A percentile compares a stretch with the other conserved stretches of the same genome.
Evolutionary conservation across 2,888 invertebrate species (phyloP).

Genomic region (Cantharis rustica): DNA sequence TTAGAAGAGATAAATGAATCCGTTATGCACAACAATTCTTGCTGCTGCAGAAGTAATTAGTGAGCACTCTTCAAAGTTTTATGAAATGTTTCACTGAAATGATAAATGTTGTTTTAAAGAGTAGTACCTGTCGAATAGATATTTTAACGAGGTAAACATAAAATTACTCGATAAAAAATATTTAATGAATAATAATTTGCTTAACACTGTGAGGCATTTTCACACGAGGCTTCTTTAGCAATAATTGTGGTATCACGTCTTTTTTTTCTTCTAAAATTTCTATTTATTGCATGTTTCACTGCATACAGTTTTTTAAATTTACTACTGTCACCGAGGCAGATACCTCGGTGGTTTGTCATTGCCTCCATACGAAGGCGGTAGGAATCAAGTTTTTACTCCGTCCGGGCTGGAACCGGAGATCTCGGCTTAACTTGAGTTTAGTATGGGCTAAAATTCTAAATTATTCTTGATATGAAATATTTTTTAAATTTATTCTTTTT

Average conservation of each 20-base stretch:
- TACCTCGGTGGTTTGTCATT: too few relatives aligned
- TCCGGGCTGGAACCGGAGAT: too few relatives aligned
- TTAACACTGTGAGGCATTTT: not conserved
- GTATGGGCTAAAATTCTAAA: too few relatives aligned
- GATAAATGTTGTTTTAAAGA: not conserved
- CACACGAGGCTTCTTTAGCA: too few relatives aligned
- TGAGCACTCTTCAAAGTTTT: not conserved
- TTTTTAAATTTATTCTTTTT: not conserved
- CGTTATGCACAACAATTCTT: not conserved
- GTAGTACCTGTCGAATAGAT: not conserved
- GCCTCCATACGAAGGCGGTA: too few relatives aligned
- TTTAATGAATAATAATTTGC: not conserved
- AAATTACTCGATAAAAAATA: not conserved
- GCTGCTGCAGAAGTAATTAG: not conserved
- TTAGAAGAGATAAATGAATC: not conserved
- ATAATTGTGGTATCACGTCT: too few relatives aligned
- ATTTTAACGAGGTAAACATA: not conserved
- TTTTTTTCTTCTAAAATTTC: too few relatives aligned
- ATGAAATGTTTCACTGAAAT: not conserved
- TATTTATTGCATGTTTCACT: too few relatives aligned
- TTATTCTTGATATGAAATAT: not conserved
- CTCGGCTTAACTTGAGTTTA: too few relatives aligned
- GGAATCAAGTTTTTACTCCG: too few relatives aligned
- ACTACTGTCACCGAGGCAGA: too few relatives aligned
- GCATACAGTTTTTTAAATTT: too few relatives aligned